phyloP scores from a whole-genome alignment of 2,797 vertebrate genomes.

The Melanogrammus aeglefinus region DNA sequence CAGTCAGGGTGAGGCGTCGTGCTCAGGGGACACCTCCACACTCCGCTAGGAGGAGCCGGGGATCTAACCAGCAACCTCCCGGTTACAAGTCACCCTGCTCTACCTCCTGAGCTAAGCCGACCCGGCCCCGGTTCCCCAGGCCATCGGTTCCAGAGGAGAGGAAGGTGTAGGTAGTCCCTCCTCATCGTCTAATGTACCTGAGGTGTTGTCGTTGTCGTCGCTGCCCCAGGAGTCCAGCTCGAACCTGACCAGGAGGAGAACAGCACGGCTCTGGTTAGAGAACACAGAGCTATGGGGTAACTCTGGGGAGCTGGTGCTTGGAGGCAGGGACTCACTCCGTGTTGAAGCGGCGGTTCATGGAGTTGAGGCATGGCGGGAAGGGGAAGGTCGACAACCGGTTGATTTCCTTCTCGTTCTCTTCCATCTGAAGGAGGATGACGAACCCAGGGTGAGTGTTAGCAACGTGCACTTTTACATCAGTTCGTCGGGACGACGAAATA shows the following conservation, averaged over 20 bases:
- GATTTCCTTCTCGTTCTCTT: slow-evolving; percentile 86
- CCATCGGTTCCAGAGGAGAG: background rate
- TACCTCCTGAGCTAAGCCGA: no score
- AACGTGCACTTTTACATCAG: background rate
- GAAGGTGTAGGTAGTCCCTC: background rate
- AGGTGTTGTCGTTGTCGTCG: slow-evolving; percentile 67
- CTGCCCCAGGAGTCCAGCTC: slow-evolving; percentile 68
- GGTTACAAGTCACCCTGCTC: no score
- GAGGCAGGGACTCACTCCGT: slow-evolving; percentile 63
- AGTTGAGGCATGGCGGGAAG: slow-evolving; percentile 87
- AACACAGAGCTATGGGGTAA: background rate
- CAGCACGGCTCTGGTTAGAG: background rate
- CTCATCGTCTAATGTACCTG: slow-evolving; percentile 47
- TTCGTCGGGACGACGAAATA: no score
- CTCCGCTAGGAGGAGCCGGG: no score
- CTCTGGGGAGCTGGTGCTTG: background rate
- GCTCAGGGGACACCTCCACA: no score
- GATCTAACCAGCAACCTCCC: no score
- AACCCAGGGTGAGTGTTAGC: background rate
- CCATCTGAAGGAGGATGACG: slow-evolving; percentile 44
- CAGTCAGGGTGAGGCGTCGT: no score
- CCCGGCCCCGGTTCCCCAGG: no score
- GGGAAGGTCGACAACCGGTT: slow-evolving; percentile 92
- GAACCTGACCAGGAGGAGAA: slow-evolving; percentile 47
- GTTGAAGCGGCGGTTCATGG: slow-evolving; percentile 84